Conservation (phyloP, 92 coral and sea anemone species). For the Epizoanthus scotinus region DNA sequence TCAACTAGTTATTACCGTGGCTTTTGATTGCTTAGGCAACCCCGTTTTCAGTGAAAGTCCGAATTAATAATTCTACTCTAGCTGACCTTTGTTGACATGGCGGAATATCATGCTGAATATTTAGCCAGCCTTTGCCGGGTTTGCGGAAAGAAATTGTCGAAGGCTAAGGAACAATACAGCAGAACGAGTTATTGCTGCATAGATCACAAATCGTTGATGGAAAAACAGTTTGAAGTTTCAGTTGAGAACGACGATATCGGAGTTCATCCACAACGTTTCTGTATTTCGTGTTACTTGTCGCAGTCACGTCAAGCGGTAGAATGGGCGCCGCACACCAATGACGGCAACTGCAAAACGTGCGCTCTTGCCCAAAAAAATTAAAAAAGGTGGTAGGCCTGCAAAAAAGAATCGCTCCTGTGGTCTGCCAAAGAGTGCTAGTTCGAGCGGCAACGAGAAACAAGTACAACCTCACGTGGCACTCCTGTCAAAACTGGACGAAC, state of each 20-base stretch:
- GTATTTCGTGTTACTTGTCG: background rate
- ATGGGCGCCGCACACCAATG: slow-evolving; percentile 20
- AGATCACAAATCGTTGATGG: background rate
- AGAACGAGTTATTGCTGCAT: background rate
- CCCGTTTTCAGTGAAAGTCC: too few species aligned
- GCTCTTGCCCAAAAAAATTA: background rate
- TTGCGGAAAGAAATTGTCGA: slow-evolving; percentile 12
- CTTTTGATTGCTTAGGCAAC: too few species aligned
- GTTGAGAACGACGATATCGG: slow-evolving; percentile 1
- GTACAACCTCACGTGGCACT: too few species aligned
- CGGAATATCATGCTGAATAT: background rate
- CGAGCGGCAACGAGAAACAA: too few species aligned
- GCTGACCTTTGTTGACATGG: background rate
- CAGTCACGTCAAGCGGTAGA: background rate
- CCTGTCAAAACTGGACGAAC: too few species aligned
- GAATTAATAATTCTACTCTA: too few species aligned
- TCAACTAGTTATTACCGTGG: too few species aligned
- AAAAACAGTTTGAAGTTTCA: background rate
- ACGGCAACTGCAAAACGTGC: slow-evolving; percentile 20
- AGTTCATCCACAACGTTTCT: slow-evolving; percentile 3
- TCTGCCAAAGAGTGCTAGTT: too few species aligned
- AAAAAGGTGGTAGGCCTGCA: slow-evolving; percentile 8
- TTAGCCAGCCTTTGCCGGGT: slow-evolving; percentile 22
- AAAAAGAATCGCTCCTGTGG: background rate
- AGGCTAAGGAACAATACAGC: background rate